Conservation (phyloP, 2,797 vertebrate genomes). For the Glyptemys insculpta region DNA sequence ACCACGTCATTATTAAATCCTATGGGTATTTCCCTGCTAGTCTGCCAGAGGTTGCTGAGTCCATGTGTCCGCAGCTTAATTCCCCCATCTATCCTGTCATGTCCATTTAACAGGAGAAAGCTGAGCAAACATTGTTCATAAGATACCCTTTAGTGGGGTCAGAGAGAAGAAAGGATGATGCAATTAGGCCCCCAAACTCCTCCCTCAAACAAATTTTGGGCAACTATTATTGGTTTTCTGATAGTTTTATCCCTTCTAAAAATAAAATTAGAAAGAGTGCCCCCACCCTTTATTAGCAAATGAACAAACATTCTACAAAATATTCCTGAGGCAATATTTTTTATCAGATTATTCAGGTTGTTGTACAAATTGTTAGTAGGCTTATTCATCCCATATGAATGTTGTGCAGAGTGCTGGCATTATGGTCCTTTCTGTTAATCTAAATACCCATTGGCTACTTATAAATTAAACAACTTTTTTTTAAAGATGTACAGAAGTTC, state of each 20-base stretch:
- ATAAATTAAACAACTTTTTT: not conserved
- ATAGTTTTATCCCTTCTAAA: not conserved
- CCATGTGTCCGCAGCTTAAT: not conserved
- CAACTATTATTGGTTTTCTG: not conserved
- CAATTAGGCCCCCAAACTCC: not conserved
- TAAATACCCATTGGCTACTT: not conserved
- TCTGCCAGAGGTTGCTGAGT: not conserved
- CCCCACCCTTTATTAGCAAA: not conserved
- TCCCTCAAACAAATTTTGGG: not conserved
- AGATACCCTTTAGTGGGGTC: not conserved
- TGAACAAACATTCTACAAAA: not conserved
- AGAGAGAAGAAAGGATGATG: not conserved
- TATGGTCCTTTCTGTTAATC: not conserved
- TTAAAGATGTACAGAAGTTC: not conserved
- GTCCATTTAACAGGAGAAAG: not conserved
- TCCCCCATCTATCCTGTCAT: not conserved
- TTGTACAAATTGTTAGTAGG: not conserved
- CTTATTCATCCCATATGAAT: accelerated
- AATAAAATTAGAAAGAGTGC: not conserved
- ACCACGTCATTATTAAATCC: not conserved
- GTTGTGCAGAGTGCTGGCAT: not conserved
- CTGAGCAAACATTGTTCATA: not conserved
- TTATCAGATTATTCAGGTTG: not conserved
- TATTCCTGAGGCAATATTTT: not conserved
- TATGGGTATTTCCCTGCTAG: not conserved